Evolutionary conservation across 2,888 invertebrate species (phyloP), one percentile per base, ranked within the genome.

Genomic region (Pelosia muscerda): DNA sequence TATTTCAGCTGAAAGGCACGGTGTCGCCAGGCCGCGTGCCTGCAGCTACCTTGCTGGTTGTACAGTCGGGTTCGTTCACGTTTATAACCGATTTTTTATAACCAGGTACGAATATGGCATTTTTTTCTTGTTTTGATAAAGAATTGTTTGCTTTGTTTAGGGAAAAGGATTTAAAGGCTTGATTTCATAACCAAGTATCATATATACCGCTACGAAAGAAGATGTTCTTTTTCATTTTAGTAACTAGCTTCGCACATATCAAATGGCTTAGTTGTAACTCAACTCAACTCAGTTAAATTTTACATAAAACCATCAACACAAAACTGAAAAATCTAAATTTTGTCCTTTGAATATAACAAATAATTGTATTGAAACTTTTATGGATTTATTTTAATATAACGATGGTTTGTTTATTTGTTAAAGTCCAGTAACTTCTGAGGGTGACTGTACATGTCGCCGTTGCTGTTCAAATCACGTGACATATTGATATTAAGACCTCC

Each of bases 1-100:
- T 87, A 86, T 88, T 92, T 90, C 87, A 90, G 88, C 88, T 84
- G 92, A 91, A 86, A 91, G 90, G 88, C 87, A 87, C 88, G 74
- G 90, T 92, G 81, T 91, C 90, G 86, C 91, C 88, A 76, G 85
- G 86, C 79, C 82, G 75, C 75, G 65, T 76, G 62, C 65, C 64
- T 28, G 42, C 54, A 84, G 86, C 80, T 83, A 73, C 76, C 56
- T 68, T 55, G 64, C 65, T 58, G 70, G 53, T 62, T 54, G 68
- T 67, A 69, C 75, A 60, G 22, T 69, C 79, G 75, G n/a, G n/a
- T n/a, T n/a, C n/a, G n/a, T n/a, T n/a, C n/a, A n/a, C n/a, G n/a
- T n/a, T n/a, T n/a, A n/a, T n/a, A n/a, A n/a, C n/a, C n/a, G n/a
- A n/a, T n/a, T n/a, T n/a, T n/a, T n/a, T n/a, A n/a, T n/a, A n/a